A percentile compares a stretch with the other conserved stretches of the same genome.
phyloP scores from a whole-genome alignment of 2,113 vertebrate species.

The Hypanus sabinus region DNA sequence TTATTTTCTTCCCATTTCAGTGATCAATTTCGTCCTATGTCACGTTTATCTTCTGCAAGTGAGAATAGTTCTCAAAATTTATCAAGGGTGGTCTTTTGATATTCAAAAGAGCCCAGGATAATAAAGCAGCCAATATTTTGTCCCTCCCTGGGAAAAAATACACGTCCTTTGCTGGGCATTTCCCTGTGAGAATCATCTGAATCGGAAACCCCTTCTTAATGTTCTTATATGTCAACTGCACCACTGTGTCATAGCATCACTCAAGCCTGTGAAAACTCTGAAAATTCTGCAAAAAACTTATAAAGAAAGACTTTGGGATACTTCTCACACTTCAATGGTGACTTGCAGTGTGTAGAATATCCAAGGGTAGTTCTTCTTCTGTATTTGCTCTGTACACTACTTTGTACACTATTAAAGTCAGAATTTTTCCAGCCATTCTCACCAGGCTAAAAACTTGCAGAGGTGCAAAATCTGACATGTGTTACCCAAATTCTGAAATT shows the following conservation, averaged over 20 bases:
- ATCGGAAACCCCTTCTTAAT: not conserved
- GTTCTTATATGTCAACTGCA: not conserved
- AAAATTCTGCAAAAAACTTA: not conserved
- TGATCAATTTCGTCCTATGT: not conserved
- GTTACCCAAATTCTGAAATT: not conserved
- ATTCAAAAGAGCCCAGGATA: not conserved
- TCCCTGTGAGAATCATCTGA: not conserved
- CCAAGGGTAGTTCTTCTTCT: not conserved
- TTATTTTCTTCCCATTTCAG: not conserved
- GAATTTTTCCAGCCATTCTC: not conserved
- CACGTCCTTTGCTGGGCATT: not conserved
- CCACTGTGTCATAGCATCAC: not conserved
- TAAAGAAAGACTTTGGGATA: not conserved
- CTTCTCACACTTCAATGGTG: not conserved
- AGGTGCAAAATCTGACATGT: not conserved
- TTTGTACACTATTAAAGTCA: not conserved
- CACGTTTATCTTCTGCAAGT: not conserved
- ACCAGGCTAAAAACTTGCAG: not conserved
- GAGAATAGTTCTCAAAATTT: not conserved
- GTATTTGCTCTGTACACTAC: not conserved
- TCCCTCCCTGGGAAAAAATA: not conserved
- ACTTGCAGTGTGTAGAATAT: not conserved
- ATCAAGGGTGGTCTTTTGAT: not conserved
- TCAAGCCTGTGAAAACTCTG: not conserved
- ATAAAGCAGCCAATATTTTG: not conserved